Evolutionary conservation across 2,888 invertebrate species (phyloP), one percentile per base, ranked within the genome.

Genomic region (Sinopyrophorus schimmeli): DNA sequence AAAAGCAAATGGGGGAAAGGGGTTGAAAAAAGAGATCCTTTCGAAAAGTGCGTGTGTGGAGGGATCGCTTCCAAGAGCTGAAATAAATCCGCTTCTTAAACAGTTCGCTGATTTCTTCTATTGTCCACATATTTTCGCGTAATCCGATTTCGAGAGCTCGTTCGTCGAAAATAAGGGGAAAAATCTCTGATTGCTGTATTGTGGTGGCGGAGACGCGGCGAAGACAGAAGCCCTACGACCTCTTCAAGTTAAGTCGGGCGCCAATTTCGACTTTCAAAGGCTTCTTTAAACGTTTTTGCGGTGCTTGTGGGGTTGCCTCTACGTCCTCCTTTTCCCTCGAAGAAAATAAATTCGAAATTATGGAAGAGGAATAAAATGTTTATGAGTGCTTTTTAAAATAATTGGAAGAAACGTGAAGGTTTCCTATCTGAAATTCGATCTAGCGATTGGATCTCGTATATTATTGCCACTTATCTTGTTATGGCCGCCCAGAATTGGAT

Each of bases 391-490:
- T 52, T 43, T 39, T 39, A 44, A 48, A 53, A 48, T 53, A 53
- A 53, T 53, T 53, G 53, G 44, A 30, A 34, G 15, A 40, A 48
- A 39, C 42, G 34, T 34, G 34, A 21, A 27, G 26, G 40, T 39
- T 48, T 50, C 35, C 38, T 50, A 53, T 53, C 53, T 48, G 48
- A 53, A 53, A 53, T 53, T 39, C 48, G 48, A 53, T 53, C 53
- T 53, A 39, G 34, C 47, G 38, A 44, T 39, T 48, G 46, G 52
- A 42, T 39, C 38, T 26, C 28, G 35, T 42, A 49, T 53, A 48
- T 48, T 47, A 53, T 53, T 53, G 44, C 53, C 53, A 48, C 43
- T 48, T 47, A 53, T 27, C 48, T 44, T 43, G 53, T 53, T 53
- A 53, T 48, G 24, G 53, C 42, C 27, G 41, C 32, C n/a, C 21